phyloP scores from a whole-genome alignment of 2,113 vertebrate genomes.

The Pao palembangensis region DNA sequence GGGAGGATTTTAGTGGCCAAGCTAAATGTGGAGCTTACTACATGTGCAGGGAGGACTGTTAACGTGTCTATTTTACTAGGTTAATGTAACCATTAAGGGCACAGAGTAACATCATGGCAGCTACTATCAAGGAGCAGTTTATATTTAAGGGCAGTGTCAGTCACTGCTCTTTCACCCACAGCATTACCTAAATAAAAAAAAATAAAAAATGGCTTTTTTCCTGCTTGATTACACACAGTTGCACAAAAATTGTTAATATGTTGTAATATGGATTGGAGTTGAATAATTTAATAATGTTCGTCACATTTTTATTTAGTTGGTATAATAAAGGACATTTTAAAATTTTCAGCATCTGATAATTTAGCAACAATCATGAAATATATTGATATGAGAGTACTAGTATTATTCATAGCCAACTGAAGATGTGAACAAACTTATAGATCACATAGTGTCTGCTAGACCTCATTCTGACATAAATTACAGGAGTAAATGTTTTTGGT shows the following conservation, averaged over 20 bases:
- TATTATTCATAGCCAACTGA: too few relatives aligned
- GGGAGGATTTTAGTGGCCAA: slow-evolving; percentile 71
- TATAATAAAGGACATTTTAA: too few relatives aligned
- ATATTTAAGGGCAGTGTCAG: slow-evolving; percentile 39
- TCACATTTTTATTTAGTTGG: too few relatives aligned
- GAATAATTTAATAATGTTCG: too few relatives aligned
- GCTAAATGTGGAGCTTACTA: slow-evolving; percentile 68
- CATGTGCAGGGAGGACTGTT: slow-evolving; percentile 63
- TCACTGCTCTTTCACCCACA: slow-evolving; percentile 44
- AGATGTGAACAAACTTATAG: too few relatives aligned
- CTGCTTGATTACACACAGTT: not conserved
- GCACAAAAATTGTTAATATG: not conserved
- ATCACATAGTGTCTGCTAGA: too few relatives aligned
- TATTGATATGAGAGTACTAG: too few relatives aligned
- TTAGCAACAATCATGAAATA: too few relatives aligned
- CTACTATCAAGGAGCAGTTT: slow-evolving; percentile 48
- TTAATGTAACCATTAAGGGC: slow-evolving; percentile 71
- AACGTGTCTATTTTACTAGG: slow-evolving; percentile 72
- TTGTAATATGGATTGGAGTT: not conserved
- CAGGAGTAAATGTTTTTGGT: too few relatives aligned
- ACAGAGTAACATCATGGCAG: slow-evolving; percentile 49
- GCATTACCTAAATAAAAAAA: not conserved
- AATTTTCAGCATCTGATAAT: too few relatives aligned
- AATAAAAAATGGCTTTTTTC: slow-evolving; percentile 6
- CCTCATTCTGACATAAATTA: too few relatives aligned